These are phyloP conservation scores for Corvus moneduloides DNA, from an alignment of 2,113 vertebrate species.

Conservation along the genomic window DNA sequence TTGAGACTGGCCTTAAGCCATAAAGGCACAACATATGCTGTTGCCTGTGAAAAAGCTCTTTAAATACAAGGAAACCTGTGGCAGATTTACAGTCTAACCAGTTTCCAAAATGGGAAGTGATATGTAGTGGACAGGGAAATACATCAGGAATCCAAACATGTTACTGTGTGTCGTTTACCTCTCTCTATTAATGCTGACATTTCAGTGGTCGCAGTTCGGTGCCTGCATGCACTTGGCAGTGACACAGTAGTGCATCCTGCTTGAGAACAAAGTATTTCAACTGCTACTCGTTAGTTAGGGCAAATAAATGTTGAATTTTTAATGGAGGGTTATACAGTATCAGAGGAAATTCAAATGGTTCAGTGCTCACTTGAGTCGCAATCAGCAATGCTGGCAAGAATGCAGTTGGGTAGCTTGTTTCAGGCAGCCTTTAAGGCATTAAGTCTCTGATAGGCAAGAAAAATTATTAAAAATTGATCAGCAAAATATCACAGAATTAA, in stretches of 20 bases:
- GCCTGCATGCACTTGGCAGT: neutral
- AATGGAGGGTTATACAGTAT: neutral
- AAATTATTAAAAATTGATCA: constrained; percentile 39
- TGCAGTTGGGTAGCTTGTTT: constrained; percentile 9
- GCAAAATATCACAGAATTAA: constrained; percentile 60
- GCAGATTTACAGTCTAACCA: neutral
- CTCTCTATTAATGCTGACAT: neutral
- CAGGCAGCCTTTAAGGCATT: constrained; percentile 28
- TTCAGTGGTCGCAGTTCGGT: neutral
- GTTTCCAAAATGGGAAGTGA: neutral
- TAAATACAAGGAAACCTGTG: neutral
- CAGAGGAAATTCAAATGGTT: constrained; percentile 34
- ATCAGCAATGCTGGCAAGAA: neutral
- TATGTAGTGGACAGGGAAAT: neutral
- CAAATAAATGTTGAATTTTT: constrained; percentile 41
- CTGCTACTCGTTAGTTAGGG: neutral
- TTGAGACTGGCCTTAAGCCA: constrained; percentile 1
- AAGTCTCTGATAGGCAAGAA: constrained; percentile 11
- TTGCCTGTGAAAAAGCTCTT: neutral
- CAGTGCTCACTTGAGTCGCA: neutral
- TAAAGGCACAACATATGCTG: neutral
- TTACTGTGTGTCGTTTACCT: neutral
- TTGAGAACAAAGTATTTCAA: constrained; percentile 15
- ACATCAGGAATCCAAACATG: neutral
- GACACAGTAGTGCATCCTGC: neutral